These are phyloP conservation scores for Bubalus kerabau DNA, from an alignment of 2,113 vertebrate species.

Conservation along the genomic window DNA sequence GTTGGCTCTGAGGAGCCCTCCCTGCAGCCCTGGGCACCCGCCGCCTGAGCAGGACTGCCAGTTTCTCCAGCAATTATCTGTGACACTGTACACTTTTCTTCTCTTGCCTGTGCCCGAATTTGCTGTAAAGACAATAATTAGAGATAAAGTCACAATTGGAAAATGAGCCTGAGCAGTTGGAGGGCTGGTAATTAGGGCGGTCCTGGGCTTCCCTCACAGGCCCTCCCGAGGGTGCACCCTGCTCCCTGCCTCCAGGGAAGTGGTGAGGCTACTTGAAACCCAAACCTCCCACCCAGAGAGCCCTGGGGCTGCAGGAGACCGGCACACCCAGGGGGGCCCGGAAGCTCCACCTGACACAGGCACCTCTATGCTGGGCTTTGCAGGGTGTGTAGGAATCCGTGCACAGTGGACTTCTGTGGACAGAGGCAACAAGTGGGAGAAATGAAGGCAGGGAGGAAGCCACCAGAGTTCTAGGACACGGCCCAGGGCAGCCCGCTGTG, in stretches of 20 bases:
- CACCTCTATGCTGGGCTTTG: not conserved
- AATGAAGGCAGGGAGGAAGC: not conserved
- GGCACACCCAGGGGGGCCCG: not conserved
- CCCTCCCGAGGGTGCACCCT: accelerated
- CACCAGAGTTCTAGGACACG: accelerated
- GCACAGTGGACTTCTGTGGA: not conserved
- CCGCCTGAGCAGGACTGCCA: accelerated
- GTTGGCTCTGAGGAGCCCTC: not conserved
- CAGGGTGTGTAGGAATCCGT: not conserved
- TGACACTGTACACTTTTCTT: slow-evolving; percentile 52
- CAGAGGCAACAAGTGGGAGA: not conserved
- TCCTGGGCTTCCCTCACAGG: slow-evolving; percentile 29
- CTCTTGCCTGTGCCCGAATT: slow-evolving; percentile 32
- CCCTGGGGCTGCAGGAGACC: accelerated
- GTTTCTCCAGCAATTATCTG: slow-evolving; percentile 36
- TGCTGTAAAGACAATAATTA: slow-evolving; percentile 75
- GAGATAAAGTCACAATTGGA: slow-evolving; percentile 70
- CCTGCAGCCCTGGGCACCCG: accelerated
- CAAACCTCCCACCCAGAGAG: not conserved
- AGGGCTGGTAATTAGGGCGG: slow-evolving; percentile 61
- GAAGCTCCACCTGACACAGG: not conserved
- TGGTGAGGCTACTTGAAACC: not conserved
- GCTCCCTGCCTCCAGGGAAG: not conserved
- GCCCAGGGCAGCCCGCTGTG: not conserved
- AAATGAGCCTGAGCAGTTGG: slow-evolving; percentile 68